Percentiles rank a stretch among this genome's conserved stretches.
phyloP scores from a whole-genome alignment of 2,888 invertebrate species.

The Apotomis capreana region DNA sequence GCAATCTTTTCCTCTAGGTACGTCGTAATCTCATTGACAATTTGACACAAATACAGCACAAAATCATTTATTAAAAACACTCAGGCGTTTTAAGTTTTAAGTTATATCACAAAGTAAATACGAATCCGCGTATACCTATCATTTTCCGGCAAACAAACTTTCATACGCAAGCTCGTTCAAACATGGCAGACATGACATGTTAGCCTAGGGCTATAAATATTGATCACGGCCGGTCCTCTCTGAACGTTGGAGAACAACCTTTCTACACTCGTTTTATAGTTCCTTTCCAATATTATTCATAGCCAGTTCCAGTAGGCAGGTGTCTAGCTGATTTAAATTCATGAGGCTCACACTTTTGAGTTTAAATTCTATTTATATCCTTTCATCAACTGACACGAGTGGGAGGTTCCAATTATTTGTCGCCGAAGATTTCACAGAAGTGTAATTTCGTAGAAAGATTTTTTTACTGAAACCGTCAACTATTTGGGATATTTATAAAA shows the following conservation, averaged over 20 bases:
- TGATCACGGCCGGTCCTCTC: conserved; percentile 17
- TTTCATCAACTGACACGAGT: conserved; percentile 14
- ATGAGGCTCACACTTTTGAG: conserved; percentile 30
- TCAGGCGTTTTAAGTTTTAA: neutral
- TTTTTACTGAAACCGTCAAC: too few relatives aligned
- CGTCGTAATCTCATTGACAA: too few relatives aligned
- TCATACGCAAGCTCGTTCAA: too few relatives aligned
- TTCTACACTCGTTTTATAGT: conserved; percentile 10
- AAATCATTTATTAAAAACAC: too few relatives aligned
- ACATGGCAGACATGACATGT: too few relatives aligned
- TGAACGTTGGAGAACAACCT: conserved; percentile 6
- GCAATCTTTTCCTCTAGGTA: too few relatives aligned
- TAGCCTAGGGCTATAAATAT: conserved; percentile 23
- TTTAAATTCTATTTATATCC: conserved; percentile 26
- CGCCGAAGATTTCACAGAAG: too few relatives aligned
- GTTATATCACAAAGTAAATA: neutral
- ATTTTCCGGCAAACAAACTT: too few relatives aligned
- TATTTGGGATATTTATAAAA: too few relatives aligned
- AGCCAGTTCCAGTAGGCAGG: conserved; percentile 8
- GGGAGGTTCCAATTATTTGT: neutral
- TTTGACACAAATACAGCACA: too few relatives aligned
- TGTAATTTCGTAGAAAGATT: too few relatives aligned
- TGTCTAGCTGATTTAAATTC: conserved; percentile 31
- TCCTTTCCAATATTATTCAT: conserved; percentile 1
- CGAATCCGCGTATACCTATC: neutral